These are phyloP conservation scores for Himalopsyche tibetana DNA, from an alignment of 2,888 invertebrate species.

Conservation along the genomic window DNA sequence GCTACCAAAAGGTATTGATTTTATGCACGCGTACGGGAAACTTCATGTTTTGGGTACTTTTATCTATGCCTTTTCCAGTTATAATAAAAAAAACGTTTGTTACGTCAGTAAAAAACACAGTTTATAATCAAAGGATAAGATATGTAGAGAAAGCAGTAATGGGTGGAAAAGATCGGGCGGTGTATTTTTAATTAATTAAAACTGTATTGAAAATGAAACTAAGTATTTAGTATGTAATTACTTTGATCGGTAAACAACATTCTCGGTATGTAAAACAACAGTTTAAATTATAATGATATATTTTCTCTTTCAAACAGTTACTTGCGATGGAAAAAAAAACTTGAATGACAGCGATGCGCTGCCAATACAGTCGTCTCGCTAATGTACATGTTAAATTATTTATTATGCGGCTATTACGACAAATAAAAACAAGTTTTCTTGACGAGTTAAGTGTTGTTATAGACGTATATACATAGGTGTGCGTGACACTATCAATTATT, in stretches of 20 bases:
- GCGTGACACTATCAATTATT: conserved; percentile 19
- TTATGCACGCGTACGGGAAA: no score
- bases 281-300: background rate
- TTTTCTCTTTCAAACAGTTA: background rate
- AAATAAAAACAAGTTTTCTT: conserved; percentile 21
- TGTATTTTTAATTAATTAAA: background rate
- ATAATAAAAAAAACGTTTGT: no score
- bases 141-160: no score
- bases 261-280: background rate
- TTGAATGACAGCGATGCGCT: conserved; percentile 11
- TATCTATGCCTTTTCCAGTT: no score
- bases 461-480: background rate
- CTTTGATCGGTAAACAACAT: background rate
- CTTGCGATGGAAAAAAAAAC: background rate
- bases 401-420: background rate
- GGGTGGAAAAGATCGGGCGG: background rate
- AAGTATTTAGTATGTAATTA: background rate
- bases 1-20: no score
- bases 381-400: background rate
- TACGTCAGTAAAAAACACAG: no score
- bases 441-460: background rate
- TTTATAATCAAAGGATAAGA: no score
- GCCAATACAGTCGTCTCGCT: background rate
- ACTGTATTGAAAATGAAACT: background rate
- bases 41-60: no score